phyloP scores from a whole-genome alignment of 1,140 invertebrate species.

The Calliopsis andreniformis region DNA sequence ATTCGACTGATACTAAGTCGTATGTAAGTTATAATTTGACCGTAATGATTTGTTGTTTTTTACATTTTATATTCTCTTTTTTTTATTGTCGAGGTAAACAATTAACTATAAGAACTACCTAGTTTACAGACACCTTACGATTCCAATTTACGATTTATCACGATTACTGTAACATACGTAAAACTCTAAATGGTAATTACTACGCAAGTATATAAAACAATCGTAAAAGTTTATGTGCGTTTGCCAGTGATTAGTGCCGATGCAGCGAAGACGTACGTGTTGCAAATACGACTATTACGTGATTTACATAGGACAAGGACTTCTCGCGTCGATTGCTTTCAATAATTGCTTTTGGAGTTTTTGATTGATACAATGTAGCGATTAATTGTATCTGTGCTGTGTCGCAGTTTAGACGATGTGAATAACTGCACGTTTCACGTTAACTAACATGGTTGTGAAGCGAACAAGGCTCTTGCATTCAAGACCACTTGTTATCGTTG shows the following conservation, averaged over 20 bases:
- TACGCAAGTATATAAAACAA: not conserved
- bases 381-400: not conserved
- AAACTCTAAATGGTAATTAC: not conserved
- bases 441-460: conserved; percentile 8
- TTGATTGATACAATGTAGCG: conserved; percentile 12
- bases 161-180: not conserved
- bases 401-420: conserved; percentile 8
- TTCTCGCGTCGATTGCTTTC: conserved; percentile 22
- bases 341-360: conserved; percentile 24
- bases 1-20: not conserved
- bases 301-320: conserved; percentile 18
- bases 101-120: conserved; percentile 15
- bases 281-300: conserved; percentile 5
- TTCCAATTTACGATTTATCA: not conserved
- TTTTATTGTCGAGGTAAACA: not conserved
- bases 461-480: not conserved
- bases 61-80: not conserved
- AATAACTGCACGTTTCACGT: conserved; percentile 19
- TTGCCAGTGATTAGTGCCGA: not conserved
- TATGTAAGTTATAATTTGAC: conserved; percentile 16
- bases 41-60: not conserved
- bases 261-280: not conserved
- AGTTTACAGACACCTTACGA: not conserved
- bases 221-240: not conserved
- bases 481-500: not conserved